Conservation (phyloP, 2,888 invertebrate genomes). For the Drosophila macrospina region DNA sequence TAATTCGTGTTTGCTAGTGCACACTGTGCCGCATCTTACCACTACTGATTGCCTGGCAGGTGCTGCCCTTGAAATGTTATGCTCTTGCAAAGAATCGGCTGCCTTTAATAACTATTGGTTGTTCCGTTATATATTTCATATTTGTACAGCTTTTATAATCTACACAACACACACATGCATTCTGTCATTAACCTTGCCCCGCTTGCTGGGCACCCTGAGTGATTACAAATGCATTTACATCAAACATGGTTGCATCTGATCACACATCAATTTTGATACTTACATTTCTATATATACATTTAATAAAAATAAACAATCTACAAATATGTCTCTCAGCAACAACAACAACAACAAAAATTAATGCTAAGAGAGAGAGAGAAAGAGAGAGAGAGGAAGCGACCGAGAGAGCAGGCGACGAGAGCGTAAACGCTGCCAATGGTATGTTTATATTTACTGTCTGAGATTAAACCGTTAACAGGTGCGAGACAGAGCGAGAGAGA, state of each 20-base stretch:
- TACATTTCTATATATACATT: constrained; percentile 1
- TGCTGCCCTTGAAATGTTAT: constrained; percentile 57
- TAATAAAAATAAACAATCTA: constrained; percentile 6
- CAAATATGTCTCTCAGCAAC: constrained; percentile 31
- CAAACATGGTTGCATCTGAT: constrained; percentile 11
- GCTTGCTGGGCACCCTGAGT: not conserved
- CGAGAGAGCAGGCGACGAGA: no score
- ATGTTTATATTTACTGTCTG: constrained; percentile 9
- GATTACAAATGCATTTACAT: constrained; percentile 22
- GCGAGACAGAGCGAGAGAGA: constrained; percentile 39
- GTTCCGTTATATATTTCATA: constrained; percentile 11
- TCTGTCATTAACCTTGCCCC: constrained; percentile 23
- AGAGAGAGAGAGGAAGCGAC: not conserved
- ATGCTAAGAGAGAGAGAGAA: not conserved
- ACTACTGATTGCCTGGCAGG: constrained; percentile 6
- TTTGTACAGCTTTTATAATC: constrained; percentile 4
- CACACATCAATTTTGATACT: constrained; percentile 7
- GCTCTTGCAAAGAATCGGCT: not conserved
- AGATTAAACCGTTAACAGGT: constrained; percentile 43
- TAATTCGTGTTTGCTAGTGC: not conserved
- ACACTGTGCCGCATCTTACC: constrained; percentile 16
- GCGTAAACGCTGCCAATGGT: constrained; percentile 9
- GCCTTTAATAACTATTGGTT: not conserved
- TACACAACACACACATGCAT: not conserved
- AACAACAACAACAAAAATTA: constrained; percentile 15